Evolutionary conservation across 1,140 invertebrate species (phyloP).

Genomic region (Plectrocnemia conspersa): DNA sequence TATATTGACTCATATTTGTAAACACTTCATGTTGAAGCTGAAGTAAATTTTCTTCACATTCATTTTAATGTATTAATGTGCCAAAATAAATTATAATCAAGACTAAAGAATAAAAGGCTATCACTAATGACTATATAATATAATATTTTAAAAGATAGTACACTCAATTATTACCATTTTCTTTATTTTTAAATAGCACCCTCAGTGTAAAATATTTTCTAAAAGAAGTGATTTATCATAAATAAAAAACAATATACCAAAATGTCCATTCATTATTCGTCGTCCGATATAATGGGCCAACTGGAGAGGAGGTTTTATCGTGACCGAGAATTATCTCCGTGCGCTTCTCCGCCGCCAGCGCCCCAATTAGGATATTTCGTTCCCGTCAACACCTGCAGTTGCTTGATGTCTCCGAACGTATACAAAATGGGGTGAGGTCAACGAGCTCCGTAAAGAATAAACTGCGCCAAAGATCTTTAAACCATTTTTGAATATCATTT

Average conservation of each 20-base stretch:
- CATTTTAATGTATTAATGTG: no score
- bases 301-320: constrained; percentile 20
- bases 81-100: no score
- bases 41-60: no score
- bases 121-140: no score
- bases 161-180: no score
- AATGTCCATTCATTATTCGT: constrained; percentile 7
- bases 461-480: background rate
- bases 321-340: constrained; percentile 25
- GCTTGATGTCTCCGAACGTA: constrained; percentile 15
- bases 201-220: background rate
- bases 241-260: no score
- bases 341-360: constrained; percentile 39
- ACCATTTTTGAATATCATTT: constrained; percentile 16
- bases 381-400: constrained; percentile 37
- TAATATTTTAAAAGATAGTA: no score
- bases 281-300: constrained; percentile 14
- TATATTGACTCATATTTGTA: no score
- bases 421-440: constrained; percentile 45
- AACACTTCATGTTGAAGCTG: no score
- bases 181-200: no score
- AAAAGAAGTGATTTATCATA: background rate
- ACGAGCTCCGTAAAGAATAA: no score
- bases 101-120: no score
- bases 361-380: constrained; percentile 50